Evolutionary conservation across 2,113 vertebrate species (phyloP), one percentile per base, ranked within the genome.

Genomic region (Charina bottae): DNA sequence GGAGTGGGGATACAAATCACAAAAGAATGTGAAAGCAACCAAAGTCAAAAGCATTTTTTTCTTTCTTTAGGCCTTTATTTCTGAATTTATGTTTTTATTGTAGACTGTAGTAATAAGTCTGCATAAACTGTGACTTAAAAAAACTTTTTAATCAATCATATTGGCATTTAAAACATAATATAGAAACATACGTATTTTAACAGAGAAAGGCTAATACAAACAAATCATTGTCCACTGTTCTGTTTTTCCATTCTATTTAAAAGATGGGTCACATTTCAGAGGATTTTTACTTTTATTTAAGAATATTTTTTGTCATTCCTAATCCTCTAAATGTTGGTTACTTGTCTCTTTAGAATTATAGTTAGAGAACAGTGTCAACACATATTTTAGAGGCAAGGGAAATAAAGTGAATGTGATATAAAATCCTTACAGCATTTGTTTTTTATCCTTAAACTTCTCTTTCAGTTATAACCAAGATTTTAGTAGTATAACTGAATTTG

Each of bases 1-100:
- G 17, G 94, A 91, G 87, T 92, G 4, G 12, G 90, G 92, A 49
- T 28, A 68, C n/a, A 89, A 92, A 94, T 91, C 0, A 59, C 10
- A 91, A 91, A 91, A 87, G 60, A 91, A 53, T 28, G n/a, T 26
- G 83, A 68, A 87, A 59, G 23, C 56, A 85, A 33, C 0, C 28
- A 86, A 78, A 55, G 11, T 78, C 0, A 0, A 87, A 87, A n/a
- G 1, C 21, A 72, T 72, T 72, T 37, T 33, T 83, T 86, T 56
- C 24, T 24, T 90, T 54, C 85, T 90, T 93, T 87, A 19, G 28
- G 13, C 9, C 28, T 24, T 59, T 12, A 33, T 89, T 91, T 46
- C 49, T 33, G 55, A 46, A 78, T 46, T 72, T 89, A 42, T 78
- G 24, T 54, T 89, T 89, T 83, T 62, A 89, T 84, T 85, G 78